Percentiles rank a stretch among this genome's conserved stretches.
phyloP scores from a whole-genome alignment of 2,888 invertebrate genomes.

The Malachius bipustulatus region DNA sequence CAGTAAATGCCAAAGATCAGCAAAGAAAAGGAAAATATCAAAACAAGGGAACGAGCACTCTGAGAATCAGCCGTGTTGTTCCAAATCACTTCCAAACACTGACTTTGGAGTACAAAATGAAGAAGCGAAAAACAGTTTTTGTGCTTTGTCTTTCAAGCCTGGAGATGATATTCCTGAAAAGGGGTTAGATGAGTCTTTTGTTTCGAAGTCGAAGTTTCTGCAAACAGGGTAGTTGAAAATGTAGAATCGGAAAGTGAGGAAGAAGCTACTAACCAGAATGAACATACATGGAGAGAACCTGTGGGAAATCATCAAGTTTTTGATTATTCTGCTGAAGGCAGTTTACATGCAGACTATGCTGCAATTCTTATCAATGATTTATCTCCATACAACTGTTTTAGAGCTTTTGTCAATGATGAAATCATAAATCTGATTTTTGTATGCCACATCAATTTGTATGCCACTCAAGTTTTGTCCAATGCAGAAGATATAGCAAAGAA shows the following conservation, averaged over 20 bases:
- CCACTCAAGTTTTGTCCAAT: conserved; percentile 5
- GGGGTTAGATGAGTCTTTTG: no score
- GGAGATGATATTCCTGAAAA: background rate
- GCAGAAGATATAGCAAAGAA: conserved; percentile 5
- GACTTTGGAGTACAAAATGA: background rate
- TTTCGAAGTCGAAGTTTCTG: background rate
- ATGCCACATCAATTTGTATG: conserved; percentile 6
- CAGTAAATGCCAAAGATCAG: background rate
- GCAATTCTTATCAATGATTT: conserved; percentile 4
- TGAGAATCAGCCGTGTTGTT: conserved; percentile 3
- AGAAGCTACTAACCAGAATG: background rate
- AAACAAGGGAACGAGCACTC: background rate
- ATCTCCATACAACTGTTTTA: no score
- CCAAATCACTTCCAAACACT: no score
- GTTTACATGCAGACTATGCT: background rate
- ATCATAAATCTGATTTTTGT: conserved; percentile 1
- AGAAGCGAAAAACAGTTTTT: background rate
- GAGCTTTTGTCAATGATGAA: conserved; percentile 1
- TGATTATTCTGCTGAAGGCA: conserved; percentile 4
- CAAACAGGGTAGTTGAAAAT: background rate
- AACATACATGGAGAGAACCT: conserved; percentile 2
- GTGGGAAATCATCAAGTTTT: background rate
- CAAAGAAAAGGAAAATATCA: background rate
- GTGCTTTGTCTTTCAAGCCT: background rate
- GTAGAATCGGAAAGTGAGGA: background rate